These are phyloP conservation scores for Lepus townsendii DNA, from an alignment of 2,797 vertebrate genomes.

Conservation along the genomic window DNA sequence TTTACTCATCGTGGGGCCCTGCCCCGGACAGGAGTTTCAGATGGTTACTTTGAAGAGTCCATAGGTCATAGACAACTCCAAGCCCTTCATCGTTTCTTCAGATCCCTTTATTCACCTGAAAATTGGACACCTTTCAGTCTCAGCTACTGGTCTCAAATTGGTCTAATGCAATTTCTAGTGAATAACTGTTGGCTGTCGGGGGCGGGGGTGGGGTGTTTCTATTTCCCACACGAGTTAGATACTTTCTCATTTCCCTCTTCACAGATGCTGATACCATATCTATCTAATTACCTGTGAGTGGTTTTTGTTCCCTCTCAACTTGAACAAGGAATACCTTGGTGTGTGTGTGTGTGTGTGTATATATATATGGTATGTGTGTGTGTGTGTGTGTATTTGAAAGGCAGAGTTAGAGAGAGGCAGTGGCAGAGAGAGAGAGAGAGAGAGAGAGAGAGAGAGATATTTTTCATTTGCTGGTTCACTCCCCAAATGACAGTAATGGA, in stretches of 20 bases:
- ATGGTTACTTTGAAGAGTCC: conserved; percentile 30
- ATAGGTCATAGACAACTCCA: background rate
- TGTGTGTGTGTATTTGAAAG: too few species aligned
- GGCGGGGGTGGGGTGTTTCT: background rate
- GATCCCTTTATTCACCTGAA: background rate
- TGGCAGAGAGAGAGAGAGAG: too few species aligned
- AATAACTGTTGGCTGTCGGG: background rate
- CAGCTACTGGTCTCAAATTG: background rate
- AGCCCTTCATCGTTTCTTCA: background rate
- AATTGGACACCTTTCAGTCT: background rate
- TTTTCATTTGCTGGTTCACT: too few species aligned
- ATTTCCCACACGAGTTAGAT: background rate
- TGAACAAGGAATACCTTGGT: background rate
- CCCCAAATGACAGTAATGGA: too few species aligned
- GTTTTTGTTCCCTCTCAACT: background rate
- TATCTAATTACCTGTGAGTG: background rate
- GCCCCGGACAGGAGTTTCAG: background rate
- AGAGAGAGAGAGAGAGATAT: too few species aligned
- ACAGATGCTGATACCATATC: background rate
- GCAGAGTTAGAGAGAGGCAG: too few species aligned
- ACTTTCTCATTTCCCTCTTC: background rate
- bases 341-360: too few species aligned
- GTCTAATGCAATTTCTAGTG: conserved; percentile 5
- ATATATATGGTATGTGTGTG: too few species aligned
- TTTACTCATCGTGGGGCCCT: background rate